phyloP scores from a whole-genome alignment of 2,113 vertebrate genomes.

The Pseudopodoces humilis region DNA sequence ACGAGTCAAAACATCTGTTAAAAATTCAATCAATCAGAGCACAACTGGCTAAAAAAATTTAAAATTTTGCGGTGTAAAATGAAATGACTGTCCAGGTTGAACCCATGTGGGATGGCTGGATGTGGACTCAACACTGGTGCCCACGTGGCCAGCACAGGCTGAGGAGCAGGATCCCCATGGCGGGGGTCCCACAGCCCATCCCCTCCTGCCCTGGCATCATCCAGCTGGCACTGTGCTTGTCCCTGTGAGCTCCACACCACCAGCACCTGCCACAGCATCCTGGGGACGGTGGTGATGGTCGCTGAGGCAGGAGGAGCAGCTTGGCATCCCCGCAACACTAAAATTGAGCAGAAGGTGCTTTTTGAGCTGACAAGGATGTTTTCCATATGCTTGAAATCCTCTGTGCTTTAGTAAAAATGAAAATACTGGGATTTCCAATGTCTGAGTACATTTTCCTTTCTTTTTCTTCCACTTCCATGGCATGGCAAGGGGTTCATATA shows the following conservation, averaged over 20 bases:
- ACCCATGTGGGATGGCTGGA: neutral
- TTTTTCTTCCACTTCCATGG: neutral
- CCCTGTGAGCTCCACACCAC: neutral
- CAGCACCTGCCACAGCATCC: neutral
- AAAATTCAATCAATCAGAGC: neutral
- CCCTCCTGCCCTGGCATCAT: neutral
- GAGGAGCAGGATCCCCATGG: neutral
- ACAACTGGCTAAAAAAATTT: neutral
- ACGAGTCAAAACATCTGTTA: slow-evolving; percentile 5
- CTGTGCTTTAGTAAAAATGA: neutral
- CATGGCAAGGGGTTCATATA: rapidly evolving
- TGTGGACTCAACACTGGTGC: rapidly evolving
- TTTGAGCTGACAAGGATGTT: neutral
- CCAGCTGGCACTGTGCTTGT: neutral
- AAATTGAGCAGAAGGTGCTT: neutral
- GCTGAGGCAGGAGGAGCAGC: neutral
- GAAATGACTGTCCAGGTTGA: neutral
- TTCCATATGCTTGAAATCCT: neutral
- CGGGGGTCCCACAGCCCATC: no score
- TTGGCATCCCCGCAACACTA: neutral
- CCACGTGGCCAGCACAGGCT: neutral
- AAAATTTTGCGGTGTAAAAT: neutral
- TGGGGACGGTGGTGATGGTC: neutral
- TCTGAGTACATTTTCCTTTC: neutral
- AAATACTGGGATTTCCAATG: neutral